A percentile compares a stretch with the other conserved stretches of the same genome.
These are phyloP conservation scores for Leptinotarsa haldemani DNA, from an alignment of 2,888 invertebrate genomes.

Conservation along the genomic window DNA sequence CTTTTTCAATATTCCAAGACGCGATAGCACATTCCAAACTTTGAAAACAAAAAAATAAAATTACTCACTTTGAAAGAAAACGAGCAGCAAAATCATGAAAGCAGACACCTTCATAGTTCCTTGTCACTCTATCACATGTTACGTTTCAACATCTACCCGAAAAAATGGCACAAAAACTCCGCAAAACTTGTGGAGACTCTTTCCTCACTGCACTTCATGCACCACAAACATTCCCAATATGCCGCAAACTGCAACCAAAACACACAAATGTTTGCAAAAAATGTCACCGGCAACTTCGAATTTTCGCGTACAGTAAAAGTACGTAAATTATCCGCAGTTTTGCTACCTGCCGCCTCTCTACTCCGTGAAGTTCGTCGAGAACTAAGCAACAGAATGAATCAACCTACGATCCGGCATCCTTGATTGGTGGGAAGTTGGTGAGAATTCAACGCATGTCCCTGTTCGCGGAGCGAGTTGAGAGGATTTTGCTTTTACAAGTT, in stretches of 20 bases:
- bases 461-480: conserved; percentile 9
- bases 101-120: conserved; percentile 52
- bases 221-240: background rate
- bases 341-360: background rate
- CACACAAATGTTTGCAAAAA: background rate
- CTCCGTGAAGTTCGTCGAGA: conserved; percentile 29
- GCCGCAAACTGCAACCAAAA: conserved; percentile 5
- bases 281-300: background rate
- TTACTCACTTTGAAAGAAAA: conserved; percentile 56
- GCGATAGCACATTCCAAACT: background rate
- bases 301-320: background rate
- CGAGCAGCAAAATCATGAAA: conserved; percentile 52
- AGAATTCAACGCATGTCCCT: conserved; percentile 40
- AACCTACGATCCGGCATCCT: conserved; percentile 23
- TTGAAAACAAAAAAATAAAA: background rate
- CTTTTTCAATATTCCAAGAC: no score
- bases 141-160: conserved; percentile 1
- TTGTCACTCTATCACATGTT: conserved; percentile 41
- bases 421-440: conserved; percentile 31
- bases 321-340: background rate
- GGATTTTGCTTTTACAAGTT: conserved; percentile 7
- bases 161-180: conserved; percentile 3
- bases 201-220: conserved; percentile 12
- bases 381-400: conserved; percentile 26
- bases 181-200: background rate